Evolutionary conservation across 1,140 invertebrate genomes (phyloP), one percentile per base, ranked within the genome.

Genomic region (Ylistrum balloti): DNA sequence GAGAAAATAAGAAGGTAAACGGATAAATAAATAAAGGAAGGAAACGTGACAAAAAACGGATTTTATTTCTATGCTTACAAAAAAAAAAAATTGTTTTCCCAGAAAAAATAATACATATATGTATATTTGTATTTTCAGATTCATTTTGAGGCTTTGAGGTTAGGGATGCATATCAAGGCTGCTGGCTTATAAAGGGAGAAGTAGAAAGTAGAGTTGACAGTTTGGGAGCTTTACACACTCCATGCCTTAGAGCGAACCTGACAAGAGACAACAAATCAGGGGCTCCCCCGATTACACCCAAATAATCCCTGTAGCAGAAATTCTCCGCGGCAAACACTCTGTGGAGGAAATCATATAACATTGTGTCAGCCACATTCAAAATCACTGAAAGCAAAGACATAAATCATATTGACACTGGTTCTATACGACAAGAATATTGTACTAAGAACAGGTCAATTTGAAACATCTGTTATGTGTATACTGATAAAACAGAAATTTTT

Each of bases 281-380:
- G 56, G 56, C 56, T 28, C 56, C 56, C 56, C 56, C 56, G 56
- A 74, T 74, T 28, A 74, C 56, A 5, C 56, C 56, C 56, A 74
- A 74, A 74, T 74, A 74, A 17, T 74, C 56, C n/a, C 56, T 22
- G 17, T 74, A 74, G 56, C 56, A 74, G 56, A 74, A 74, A 74
- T 74, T 74, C 56, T 74, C 56, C 56, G 56, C 56, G 1, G 56
- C 56, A 74, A 74, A 74, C 56, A 74, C 56, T 74, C 56, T 74
- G 56, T 74, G 56, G 56, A 74, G 0, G n/a, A 5, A 74, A 74
- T n/a, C 56, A 74, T 74, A 74, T n/a, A 5, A 74, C 13, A 56
- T 7, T 20, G 45, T 56, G 45, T 56, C 45, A 56, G 17, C 3
- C 7, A 56, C 45, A n/a, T n/a, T n/a, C n/a, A n/a, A n/a, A n/a